Evolutionary conservation across 1,140 invertebrate genomes (phyloP).

Genomic region (Tribolium castaneum): DNA sequence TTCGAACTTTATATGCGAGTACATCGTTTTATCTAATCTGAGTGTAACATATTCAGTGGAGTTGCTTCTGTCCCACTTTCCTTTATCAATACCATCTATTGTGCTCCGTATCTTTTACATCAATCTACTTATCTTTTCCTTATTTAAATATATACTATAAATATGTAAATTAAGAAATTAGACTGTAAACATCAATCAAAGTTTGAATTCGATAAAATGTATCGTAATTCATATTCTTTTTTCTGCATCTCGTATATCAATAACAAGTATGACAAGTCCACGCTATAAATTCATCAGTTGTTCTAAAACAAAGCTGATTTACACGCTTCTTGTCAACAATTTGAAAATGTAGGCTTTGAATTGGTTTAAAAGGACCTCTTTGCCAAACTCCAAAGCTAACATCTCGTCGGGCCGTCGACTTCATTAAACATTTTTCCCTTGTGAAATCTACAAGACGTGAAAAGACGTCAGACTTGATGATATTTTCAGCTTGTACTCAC

Average conservation of each 20-base stretch:
- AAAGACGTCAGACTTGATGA: constrained; percentile 13
- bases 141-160: no score
- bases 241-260: constrained; percentile 1
- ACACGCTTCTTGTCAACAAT: background rate
- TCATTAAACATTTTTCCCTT: constrained; percentile 28
- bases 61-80: no score
- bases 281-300: constrained; percentile 10
- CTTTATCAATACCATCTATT: no score
- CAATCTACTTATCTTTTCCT: no score
- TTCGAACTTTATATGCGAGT: no score
- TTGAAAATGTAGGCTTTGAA: background rate
- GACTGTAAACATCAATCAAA: no score
- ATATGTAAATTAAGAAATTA: no score
- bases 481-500: constrained; percentile 8
- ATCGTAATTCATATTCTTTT: background rate
- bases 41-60: no score
- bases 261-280: background rate
- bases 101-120: no score
- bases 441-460: constrained; percentile 21
- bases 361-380: background rate
- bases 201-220: no score
- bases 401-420: constrained; percentile 6
- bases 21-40: no score
- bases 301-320: constrained; percentile 23
- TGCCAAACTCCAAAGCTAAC: background rate